Conservation (phyloP, 2,797 vertebrate species). For the Clarias platycephalus region DNA sequence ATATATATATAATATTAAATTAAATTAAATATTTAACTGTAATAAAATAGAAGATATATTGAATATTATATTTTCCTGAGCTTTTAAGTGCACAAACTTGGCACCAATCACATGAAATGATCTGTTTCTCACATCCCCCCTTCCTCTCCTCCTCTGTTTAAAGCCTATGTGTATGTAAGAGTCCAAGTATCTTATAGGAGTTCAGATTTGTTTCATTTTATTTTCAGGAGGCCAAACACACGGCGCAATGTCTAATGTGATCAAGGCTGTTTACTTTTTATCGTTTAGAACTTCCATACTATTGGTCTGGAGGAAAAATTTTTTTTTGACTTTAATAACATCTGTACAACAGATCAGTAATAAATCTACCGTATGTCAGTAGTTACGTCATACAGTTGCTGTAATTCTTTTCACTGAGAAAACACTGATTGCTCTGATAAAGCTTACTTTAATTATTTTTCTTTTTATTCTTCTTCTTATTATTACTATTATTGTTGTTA, state of each 20-base stretch:
- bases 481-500: background rate
- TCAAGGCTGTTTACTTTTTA: constrained; percentile 10
- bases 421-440: constrained; percentile 18
- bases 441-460: background rate
- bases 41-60: no score
- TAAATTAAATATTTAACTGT: background rate
- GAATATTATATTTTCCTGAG: background rate
- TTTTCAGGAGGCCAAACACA: background rate
- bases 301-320: background rate
- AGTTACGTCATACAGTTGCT: constrained; percentile 42
- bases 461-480: background rate
- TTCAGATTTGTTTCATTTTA: background rate
- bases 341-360: constrained; percentile 54
- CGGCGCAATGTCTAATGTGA: constrained; percentile 18
- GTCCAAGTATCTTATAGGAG: background rate
- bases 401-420: constrained; percentile 45
- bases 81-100: background rate
- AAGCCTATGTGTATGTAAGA: background rate
- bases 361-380: constrained; percentile 42
- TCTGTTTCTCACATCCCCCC: background rate
- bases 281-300: constrained; percentile 5
- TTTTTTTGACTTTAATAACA: constrained; percentile 52
- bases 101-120: background rate
- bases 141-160: background rate
- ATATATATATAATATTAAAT: no score